Evolutionary conservation across 23 tunicate genomes (phyloP).

Genomic region (Styela plicata): DNA sequence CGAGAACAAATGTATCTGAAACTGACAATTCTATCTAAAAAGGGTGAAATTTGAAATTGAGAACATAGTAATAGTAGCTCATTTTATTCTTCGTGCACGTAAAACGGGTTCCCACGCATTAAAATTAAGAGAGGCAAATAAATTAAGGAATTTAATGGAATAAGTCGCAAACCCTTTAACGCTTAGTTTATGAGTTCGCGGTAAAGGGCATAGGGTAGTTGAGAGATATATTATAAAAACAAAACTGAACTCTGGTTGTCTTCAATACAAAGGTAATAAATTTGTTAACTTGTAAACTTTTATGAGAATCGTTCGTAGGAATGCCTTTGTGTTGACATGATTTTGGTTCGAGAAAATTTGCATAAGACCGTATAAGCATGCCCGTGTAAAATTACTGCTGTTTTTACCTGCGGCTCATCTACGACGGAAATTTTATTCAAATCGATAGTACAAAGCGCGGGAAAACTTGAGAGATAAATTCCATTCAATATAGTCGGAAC

Average conservation of each 20-base stretch:
- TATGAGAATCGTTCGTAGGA: neutral
- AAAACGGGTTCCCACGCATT: neutral
- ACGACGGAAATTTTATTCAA: no score
- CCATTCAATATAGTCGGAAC: neutral
- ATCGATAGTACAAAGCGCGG: neutral
- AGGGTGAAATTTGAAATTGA: no score
- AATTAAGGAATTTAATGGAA: neutral
- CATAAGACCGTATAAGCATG: no score
- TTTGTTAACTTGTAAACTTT: neutral
- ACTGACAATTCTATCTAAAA: no score
- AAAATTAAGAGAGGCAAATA: neutral
- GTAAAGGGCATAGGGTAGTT: neutral
- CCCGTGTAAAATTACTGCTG: no score
- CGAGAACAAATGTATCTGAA: no score
- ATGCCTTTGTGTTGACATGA: no score
- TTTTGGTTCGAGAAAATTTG: no score
- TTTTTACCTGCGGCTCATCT: no score
- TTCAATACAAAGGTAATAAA: neutral
- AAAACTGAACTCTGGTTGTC: neutral
- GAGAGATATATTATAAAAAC: neutral
- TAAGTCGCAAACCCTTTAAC: neutral
- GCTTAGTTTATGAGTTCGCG: neutral
- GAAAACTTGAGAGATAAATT: neutral
- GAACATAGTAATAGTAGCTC: no score
- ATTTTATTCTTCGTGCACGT: no score